phyloP scores from a whole-genome alignment of 2,113 vertebrate genomes.

The Proteles cristata region DNA sequence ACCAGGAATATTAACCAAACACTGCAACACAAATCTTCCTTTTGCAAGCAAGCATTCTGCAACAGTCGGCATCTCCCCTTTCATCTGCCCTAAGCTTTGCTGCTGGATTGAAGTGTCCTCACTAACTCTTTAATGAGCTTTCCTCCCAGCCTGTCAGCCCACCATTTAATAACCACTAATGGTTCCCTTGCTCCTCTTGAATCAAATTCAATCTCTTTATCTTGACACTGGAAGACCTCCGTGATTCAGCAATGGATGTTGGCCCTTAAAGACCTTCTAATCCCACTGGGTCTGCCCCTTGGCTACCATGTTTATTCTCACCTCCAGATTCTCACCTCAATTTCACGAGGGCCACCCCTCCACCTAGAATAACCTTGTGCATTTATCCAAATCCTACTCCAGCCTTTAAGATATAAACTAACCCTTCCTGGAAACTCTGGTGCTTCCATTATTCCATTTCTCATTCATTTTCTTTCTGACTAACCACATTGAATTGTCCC shows the following conservation, averaged over 20 bases:
- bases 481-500: background rate
- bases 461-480: background rate
- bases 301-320: background rate
- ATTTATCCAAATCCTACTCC: background rate
- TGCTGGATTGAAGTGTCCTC: background rate
- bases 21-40: background rate
- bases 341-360: background rate
- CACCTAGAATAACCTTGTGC: slow-evolving; percentile 12
- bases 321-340: background rate
- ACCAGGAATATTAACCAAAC: background rate
- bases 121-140: slow-evolving; percentile 18
- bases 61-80: background rate
- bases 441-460: background rate
- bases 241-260: background rate
- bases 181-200: background rate
- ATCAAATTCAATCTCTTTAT: slow-evolving; percentile 39
- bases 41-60: background rate
- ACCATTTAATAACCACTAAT: slow-evolving; percentile 7
- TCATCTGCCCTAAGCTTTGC: background rate
- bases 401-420: background rate
- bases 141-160: background rate
- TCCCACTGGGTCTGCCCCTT: background rate
- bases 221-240: slow-evolving; percentile 9
- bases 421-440: background rate
- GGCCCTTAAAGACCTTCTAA: background rate